A percentile compares a stretch with the other conserved stretches of the same genome.
Evolutionary conservation across 2,797 vertebrate genomes (phyloP).

Genomic region (Hoplostethus mediterraneus): DNA sequence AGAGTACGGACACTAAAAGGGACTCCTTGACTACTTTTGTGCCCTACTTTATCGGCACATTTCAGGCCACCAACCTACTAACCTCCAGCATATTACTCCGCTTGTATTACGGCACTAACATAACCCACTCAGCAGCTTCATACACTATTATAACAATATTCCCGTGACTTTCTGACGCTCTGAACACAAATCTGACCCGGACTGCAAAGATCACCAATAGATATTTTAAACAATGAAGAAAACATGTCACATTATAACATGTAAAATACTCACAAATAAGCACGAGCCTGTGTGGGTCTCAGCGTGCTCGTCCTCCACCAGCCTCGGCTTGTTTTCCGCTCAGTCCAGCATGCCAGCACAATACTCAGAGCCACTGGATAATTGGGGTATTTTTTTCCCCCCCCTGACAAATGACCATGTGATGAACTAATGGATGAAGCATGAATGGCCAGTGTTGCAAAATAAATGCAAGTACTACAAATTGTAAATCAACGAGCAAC

Average conservation of each 20-base stretch:
- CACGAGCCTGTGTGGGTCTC: constrained; percentile 19
- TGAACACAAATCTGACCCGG: background rate
- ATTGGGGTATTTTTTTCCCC: constrained; percentile 66
- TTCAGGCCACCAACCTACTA: background rate
- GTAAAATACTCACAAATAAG: constrained; percentile 48
- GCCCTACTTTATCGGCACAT: background rate
- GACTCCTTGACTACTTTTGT: background rate
- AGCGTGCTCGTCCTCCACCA: background rate
- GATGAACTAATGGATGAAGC: constrained; percentile 75
- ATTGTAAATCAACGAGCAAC: background rate
- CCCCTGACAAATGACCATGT: constrained; percentile 77
- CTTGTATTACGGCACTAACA: background rate
- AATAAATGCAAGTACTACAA: constrained; percentile 20
- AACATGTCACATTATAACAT: constrained; percentile 8
- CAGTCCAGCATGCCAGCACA: constrained; percentile 58
- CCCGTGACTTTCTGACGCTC: background rate
- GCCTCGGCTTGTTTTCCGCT: constrained; percentile 38
- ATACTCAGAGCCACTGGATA: constrained; percentile 47
- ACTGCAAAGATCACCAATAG: background rate
- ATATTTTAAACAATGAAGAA: background rate
- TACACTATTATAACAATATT: background rate
- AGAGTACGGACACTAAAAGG: background rate
- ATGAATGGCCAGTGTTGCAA: constrained; percentile 61
- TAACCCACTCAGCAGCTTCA: background rate
- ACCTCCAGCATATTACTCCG: background rate